Evolutionary conservation across 2,113 vertebrate genomes (phyloP).

Genomic region (Macrotus californicus): DNA sequence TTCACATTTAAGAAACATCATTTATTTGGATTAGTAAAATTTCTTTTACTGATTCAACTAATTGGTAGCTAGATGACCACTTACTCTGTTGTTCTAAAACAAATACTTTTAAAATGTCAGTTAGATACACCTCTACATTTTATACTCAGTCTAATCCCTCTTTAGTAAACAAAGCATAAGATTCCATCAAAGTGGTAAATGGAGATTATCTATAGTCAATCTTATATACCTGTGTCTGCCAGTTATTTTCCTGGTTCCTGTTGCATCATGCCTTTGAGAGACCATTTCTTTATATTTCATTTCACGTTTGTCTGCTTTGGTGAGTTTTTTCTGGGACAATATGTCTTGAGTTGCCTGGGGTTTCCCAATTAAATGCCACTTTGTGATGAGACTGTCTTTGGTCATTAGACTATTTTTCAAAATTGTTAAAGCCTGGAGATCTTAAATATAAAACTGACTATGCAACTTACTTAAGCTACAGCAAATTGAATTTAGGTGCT

Average conservation of each 20-base stretch:
- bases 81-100: slow-evolving; percentile 46
- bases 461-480: slow-evolving; percentile 4
- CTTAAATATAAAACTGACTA: neutral
- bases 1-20: slow-evolving; percentile 41
- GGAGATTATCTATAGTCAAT: slow-evolving; percentile 40
- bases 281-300: slow-evolving; percentile 29
- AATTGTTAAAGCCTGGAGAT: slow-evolving; percentile 33
- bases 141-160: neutral
- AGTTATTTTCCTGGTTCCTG: slow-evolving; percentile 38
- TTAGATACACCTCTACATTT: slow-evolving; percentile 38
- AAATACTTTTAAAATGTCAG: slow-evolving; percentile 63
- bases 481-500: slow-evolving; percentile 13
- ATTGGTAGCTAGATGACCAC: neutral
- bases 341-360: neutral
- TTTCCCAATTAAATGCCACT: slow-evolving; percentile 18
- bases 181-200: slow-evolving; percentile 37
- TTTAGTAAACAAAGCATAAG: slow-evolving; percentile 40
- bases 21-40: slow-evolving; percentile 46
- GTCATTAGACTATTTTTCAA: neutral
- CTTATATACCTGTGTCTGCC: neutral
- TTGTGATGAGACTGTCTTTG: slow-evolving; percentile 30
- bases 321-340: slow-evolving; percentile 12
- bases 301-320: slow-evolving; percentile 12
- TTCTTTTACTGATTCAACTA: slow-evolving; percentile 50
- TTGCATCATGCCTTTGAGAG: slow-evolving; percentile 37